Evolutionary conservation across 2,888 invertebrate genomes (phyloP), one percentile per base, ranked within the genome.

Genomic region (Caenorhabditis sinica): DNA sequence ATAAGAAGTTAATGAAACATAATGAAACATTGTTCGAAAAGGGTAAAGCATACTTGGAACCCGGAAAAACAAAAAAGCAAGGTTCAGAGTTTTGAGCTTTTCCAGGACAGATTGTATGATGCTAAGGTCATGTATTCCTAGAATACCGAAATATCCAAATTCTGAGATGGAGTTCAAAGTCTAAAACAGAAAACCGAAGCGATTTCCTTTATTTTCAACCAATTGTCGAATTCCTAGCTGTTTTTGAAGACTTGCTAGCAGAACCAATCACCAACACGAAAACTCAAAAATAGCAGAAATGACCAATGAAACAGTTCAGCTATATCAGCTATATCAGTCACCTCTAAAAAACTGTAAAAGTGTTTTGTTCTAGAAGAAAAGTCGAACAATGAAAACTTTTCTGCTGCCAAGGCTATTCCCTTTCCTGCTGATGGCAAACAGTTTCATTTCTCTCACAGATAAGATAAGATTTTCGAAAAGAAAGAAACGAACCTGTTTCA

Each of bases 401-500:
- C 25, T 13, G 8, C 56, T 15, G 23, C 15, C 56, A 56, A 56
- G 28, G 56, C 28, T 56, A 56, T 40, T 33, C 9, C 53, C 36
- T 71, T 53, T n/a, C n/a, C n/a, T 15, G 17, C 49, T 9, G n/a
- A 36, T 76, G 43, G 51, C 68, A 49, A 66, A 45, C 17, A n/a
- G 28, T 30, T 43, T 33, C 40, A 40, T 40, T 40, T 40, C 40
- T 36, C 30, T 58, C 23, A 36, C 61, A n/a, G 75, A 71, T 66
- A 82, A 71, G 73, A 65, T 69, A 68, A 20, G 36, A 25, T 15
- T 43, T 53, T 11, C 9, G 36, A 51, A 23, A 49, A n/a, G 23
- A 33, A 25, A 13, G 45, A 40, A 45, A 49, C 91, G 86, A 25
- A 90, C 88, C 87, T 91, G 88, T 23, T 87, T 83, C 91, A 90